Conservation (phyloP, 2,888 invertebrate species). For the Apeira syringaria region DNA sequence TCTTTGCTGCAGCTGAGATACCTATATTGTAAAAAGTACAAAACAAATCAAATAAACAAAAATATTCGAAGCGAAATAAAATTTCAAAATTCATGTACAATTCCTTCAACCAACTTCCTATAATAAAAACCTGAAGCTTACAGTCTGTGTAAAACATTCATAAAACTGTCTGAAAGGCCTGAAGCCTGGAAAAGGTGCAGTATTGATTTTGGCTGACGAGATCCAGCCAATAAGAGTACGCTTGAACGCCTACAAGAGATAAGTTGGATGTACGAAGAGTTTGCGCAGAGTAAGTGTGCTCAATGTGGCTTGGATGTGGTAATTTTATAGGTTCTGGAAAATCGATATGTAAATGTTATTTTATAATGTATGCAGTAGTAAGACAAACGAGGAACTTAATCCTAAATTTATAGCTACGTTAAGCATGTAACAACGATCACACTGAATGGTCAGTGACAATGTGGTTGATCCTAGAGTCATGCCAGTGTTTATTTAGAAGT, state of each 20-base stretch:
- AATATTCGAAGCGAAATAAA: not conserved
- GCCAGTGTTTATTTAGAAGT: too few relatives aligned
- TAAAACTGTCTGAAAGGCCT: constrained; percentile 32
- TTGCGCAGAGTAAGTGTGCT: constrained; percentile 31
- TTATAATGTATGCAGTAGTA: too few relatives aligned
- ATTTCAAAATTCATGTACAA: constrained; percentile 10
- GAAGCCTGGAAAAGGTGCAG: constrained; percentile 22
- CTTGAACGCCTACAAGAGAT: constrained; percentile 44
- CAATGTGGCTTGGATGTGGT: constrained; percentile 21
- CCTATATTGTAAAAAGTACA: not conserved
- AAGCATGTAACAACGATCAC: too few relatives aligned
- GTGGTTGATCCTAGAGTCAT: too few relatives aligned
- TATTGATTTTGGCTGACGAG: constrained; percentile 58
- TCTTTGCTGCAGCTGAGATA: too few relatives aligned
- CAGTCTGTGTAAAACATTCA: constrained; percentile 57
- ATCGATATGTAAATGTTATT: too few relatives aligned
- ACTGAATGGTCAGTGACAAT: too few relatives aligned
- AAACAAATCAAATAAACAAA: not conserved
- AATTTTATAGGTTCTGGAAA: constrained; percentile 1
- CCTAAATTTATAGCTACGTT: too few relatives aligned
- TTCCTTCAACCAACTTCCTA: constrained; percentile 6
- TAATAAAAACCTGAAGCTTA: constrained; percentile 33
- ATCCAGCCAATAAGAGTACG: constrained; percentile 43
- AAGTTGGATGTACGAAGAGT: constrained; percentile 28
- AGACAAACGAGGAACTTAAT: too few relatives aligned